Evolutionary conservation across 2,888 invertebrate species (phyloP), one percentile per base, ranked within the genome.

Genomic region (Microdon myrmicae): DNA sequence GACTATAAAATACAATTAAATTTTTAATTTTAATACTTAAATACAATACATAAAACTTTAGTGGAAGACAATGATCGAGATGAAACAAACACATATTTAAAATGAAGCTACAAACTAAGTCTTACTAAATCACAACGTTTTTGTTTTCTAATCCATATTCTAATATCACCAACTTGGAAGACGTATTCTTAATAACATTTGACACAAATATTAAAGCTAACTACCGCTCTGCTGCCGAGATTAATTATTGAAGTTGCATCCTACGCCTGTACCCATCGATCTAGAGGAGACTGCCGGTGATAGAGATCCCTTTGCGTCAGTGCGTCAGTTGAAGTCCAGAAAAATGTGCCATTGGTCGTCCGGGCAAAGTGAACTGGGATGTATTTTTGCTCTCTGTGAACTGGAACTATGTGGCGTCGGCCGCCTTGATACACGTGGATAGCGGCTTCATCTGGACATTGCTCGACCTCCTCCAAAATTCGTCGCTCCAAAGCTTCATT

Each of bases 401-500:
- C 73, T 3, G 77, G 69, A 39, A 77, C 68, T 6, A 78, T 48
- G 35, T 68, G 69, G 4, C 71, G 72, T 80, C 86, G 85, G 58
- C 81, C 76, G 58, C 82, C 81, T 43, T 83, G 81, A 51, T 83
- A 82, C 32, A 90, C 87, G 34, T 88, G 86, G 78, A 90, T 87
- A 22, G 87, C 89, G 12, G 88, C 85, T 61, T 85, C 84, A 12
- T 85, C 82, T 45, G 85, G 84, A 74, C 89, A 88, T 48, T 82
- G 78, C 71, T 86, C 84, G 73, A 90, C 84, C 69, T 90, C 90
- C 55, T 86, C 85, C 72, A 87, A 83, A 60, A 92, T 84, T 68
- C 89, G 85, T 74, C 87, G 86, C 75, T 92, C 92, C 73, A 93
- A 77, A 38, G 87, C 85, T 78, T 92, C 92, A 81, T 92, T 92